A percentile compares a stretch with the other conserved stretches of the same genome.
Evolutionary conservation across 2,888 invertebrate genomes (phyloP).

Genomic region (Tryphoninae sp.): DNA sequence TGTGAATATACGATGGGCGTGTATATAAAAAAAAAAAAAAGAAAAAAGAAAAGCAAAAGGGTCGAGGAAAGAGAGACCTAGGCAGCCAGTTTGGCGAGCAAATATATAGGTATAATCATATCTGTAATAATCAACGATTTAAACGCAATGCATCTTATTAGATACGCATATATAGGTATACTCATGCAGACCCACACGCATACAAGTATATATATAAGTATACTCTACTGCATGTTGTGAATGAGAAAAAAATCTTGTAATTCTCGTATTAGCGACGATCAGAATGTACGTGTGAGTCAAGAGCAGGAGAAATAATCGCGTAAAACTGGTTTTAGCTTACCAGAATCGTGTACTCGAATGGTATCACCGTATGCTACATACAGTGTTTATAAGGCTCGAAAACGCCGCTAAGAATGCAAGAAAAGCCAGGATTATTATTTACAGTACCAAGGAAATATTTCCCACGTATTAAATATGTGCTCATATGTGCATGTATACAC

Average conservation of each 20-base stretch:
- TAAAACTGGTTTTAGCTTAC: slow-evolving; percentile 60
- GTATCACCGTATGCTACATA: background rate
- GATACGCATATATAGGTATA: slow-evolving; percentile 7
- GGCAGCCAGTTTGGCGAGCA: too few species aligned
- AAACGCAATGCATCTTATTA: background rate
- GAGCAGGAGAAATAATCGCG: slow-evolving; percentile 51
- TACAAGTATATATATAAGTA: background rate
- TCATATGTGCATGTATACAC: background rate
- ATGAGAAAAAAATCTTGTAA: slow-evolving; percentile 33
- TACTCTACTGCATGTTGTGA: slow-evolving; percentile 12
- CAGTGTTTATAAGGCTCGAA: slow-evolving; percentile 46
- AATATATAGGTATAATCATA: too few species aligned
- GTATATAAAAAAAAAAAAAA: slow-evolving; percentile 49
- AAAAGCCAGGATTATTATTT: slow-evolving; percentile 57
- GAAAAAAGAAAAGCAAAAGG: slow-evolving; percentile 16
- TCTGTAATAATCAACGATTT: too few species aligned
- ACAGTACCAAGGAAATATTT: slow-evolving; percentile 50
- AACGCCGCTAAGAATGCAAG: slow-evolving; percentile 43
- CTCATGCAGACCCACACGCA: background rate
- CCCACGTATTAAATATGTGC: slow-evolving; percentile 54
- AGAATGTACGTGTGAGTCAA: slow-evolving; percentile 6
- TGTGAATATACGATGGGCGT: slow-evolving; percentile 58
- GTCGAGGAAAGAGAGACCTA: background rate
- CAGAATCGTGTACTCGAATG: slow-evolving; percentile 39
- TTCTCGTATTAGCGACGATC: slow-evolving; percentile 36